Base-by-base conservation (phyloP, 1,140 invertebrate species). In the Atta texana region DNA sequence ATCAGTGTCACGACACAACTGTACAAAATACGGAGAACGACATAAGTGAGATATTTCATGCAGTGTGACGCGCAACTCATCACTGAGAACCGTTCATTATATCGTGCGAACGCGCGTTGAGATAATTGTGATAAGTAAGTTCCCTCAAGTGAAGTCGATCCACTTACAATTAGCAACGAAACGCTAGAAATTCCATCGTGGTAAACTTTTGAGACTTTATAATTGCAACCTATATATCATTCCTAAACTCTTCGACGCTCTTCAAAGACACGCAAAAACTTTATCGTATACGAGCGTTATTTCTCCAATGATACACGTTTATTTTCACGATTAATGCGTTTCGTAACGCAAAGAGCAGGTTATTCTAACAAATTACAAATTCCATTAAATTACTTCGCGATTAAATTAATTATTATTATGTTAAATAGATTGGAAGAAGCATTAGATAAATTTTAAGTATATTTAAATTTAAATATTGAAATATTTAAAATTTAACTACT, bases 191-290 rank as follows among this genome's bases (percentile, higher is more conserved):
- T 84, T 74, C 3, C 44, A 51, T 84, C 44, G 10, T 21, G 57
- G 14, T 44, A 84, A 84, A 84, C 80, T 82, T 74, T 84, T 24
- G 39, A 84, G 80, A 84, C 55, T 75, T 84, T 84, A 84, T 84
- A 51, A 74, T 84, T 59, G 28, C 16, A 75, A 84, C 24, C 18
- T 74, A 84, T 61, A 75, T 75, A 44, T 74, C 69, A 74, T 61
- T 61, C 8, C 69, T 63, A 74, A 51, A 84, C 34, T 74, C 34
- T 44, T 8, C 44, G 53, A 82, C 53, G 14, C 59, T 6, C 8
- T 14, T 49, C 39, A n/a, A 84, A 75, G 24, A 49, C 14, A n/a
- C 39, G n/a, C 44, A 49, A 21, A 69, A 24, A 74, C 39, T 82
- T 61, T 4, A 61, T 82, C 12, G 39, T 24, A 61, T 63, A n/a